These are phyloP conservation scores for Microtus montanus DNA, from an alignment of 2,113 vertebrate genomes.

Conservation along the genomic window DNA sequence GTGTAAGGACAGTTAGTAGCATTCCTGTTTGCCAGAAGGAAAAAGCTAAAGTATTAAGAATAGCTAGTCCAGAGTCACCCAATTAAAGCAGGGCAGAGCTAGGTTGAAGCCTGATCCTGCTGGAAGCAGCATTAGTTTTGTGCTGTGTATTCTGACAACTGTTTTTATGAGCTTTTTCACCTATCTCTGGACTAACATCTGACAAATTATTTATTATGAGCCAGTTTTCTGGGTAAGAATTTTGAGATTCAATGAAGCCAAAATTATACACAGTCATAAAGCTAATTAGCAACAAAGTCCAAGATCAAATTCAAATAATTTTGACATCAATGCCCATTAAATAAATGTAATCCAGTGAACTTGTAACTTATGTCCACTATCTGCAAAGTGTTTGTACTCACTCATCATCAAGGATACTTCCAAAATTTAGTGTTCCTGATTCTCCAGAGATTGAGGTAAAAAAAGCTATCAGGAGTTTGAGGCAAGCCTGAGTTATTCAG, in stretches of 20 bases:
- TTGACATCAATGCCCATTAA: not conserved
- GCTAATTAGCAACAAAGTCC: not conserved
- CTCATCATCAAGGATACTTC: not conserved
- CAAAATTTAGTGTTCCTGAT: not conserved
- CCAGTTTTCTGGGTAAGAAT: not conserved
- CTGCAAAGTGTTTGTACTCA: not conserved
- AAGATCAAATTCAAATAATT: not conserved
- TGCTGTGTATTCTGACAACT: not conserved
- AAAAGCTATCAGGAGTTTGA: not conserved
- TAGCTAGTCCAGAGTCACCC: not conserved
- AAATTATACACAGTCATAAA: not conserved
- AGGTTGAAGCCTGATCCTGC: not conserved
- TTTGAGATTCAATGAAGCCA: not conserved
- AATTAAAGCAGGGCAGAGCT: not conserved
- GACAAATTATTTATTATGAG: not conserved
- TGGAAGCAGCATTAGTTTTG: not conserved
- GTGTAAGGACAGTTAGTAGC: not conserved
- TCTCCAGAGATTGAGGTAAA: not conserved
- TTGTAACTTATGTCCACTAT: not conserved
- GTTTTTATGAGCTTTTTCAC: not conserved
- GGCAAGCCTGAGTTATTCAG: not conserved
- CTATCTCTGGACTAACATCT: not conserved
- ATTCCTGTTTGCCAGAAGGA: not conserved
- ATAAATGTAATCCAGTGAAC: not conserved
- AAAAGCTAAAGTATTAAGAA: not conserved